Evolutionary conservation across 2,888 invertebrate species (phyloP).

Genomic region (Microdon myrmicae): DNA sequence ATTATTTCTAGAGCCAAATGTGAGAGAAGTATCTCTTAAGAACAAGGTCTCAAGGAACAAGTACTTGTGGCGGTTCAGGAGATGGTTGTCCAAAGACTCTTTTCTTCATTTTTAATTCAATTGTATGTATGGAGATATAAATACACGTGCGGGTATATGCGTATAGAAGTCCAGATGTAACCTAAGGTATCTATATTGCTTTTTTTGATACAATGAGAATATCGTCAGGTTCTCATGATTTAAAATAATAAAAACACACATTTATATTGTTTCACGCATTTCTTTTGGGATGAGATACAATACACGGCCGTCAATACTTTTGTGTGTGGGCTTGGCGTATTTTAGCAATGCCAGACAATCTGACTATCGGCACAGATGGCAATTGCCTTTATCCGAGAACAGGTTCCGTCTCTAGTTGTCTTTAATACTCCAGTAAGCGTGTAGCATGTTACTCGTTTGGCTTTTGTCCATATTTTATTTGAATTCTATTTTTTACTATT

Average conservation of each 20-base stretch:
- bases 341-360: conserved; percentile 53
- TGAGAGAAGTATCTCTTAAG: too few relatives aligned
- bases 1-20: too few relatives aligned
- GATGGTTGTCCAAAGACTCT: too few relatives aligned
- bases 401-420: conserved; percentile 38
- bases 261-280: conserved; percentile 35
- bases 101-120: too few relatives aligned
- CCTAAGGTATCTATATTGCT: too few relatives aligned
- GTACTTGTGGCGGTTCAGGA: too few relatives aligned
- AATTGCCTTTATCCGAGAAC: conserved; percentile 50
- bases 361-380: conserved; percentile 53
- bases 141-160: too few relatives aligned
- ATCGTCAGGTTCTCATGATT: conserved; percentile 50
- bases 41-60: too few relatives aligned
- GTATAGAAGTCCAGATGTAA: too few relatives aligned
- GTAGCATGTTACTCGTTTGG: conserved; percentile 48
- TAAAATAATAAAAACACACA: conserved; percentile 47
- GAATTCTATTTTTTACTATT: too few relatives aligned
- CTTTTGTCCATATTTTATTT: conserved; percentile 38
- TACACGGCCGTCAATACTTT: conserved; percentile 8
- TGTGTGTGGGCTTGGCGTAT: conserved; percentile 46
- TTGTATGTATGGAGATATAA: too few relatives aligned
- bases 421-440: conserved; percentile 43
- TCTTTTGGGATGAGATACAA: conserved; percentile 19
- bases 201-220: conserved; percentile 24